A percentile compares a stretch with the other conserved stretches of the same genome.
Evolutionary conservation across 2,888 invertebrate genomes (phyloP).

Genomic region (Ectemnius continuus): DNA sequence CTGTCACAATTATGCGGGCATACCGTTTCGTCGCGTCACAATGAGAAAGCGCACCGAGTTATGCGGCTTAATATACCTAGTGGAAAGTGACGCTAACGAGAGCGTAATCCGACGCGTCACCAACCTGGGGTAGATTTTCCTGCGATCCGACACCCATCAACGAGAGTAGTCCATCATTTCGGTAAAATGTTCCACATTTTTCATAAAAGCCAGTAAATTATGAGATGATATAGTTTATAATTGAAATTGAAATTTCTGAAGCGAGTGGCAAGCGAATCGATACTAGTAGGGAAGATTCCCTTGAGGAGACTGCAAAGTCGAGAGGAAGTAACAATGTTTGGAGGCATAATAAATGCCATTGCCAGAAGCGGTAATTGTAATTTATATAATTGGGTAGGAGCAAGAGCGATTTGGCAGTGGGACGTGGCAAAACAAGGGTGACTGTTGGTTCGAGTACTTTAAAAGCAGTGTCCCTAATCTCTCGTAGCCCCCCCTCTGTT

Average conservation of each 20-base stretch:
- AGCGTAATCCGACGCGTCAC: slow-evolving; percentile 3
- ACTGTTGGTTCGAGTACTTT: slow-evolving; percentile 50
- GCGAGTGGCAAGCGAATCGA: neutral
- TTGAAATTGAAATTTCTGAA: too few species aligned
- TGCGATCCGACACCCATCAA: neutral
- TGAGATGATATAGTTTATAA: too few species aligned
- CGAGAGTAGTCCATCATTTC: neutral
- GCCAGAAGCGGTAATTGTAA: slow-evolving; percentile 24
- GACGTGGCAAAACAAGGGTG: slow-evolving; percentile 37
- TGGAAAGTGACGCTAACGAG: slow-evolving; percentile 31
- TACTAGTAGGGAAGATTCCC: slow-evolving; percentile 2
- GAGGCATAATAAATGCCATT: slow-evolving; percentile 23
- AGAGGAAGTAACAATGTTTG: neutral
- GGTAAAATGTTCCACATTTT: too few species aligned
- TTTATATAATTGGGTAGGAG: slow-evolving; percentile 47
- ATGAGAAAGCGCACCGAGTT: slow-evolving; percentile 41
- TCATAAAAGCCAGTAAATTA: too few species aligned
- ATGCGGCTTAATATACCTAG: slow-evolving; percentile 8
- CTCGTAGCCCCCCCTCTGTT: slow-evolving; percentile 41
- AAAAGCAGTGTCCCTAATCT: slow-evolving; percentile 62
- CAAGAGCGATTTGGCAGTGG: slow-evolving; percentile 22
- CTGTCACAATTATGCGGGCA: slow-evolving; percentile 62
- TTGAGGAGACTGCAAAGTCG: slow-evolving; percentile 19
- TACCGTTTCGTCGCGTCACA: slow-evolving; percentile 27
- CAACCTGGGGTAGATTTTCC: slow-evolving; percentile 4